These are phyloP conservation scores for Lepidocolaptes lacrymiger DNA, from an alignment of 2,797 vertebrate genomes.

Conservation along the genomic window DNA sequence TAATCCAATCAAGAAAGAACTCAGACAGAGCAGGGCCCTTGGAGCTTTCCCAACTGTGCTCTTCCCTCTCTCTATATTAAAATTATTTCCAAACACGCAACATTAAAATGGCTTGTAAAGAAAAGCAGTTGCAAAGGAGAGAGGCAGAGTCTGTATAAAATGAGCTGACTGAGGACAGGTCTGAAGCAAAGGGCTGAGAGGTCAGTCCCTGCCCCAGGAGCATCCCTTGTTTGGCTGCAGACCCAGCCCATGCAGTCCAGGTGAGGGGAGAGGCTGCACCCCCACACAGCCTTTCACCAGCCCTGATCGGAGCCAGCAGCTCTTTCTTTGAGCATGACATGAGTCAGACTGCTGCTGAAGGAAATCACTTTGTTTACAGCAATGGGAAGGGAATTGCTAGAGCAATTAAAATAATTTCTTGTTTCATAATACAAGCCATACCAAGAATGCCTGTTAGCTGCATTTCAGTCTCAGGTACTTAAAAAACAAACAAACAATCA, in stretches of 20 bases:
- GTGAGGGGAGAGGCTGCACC: background rate
- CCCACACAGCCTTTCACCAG: background rate
- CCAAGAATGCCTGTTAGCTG: slow-evolving; percentile 26
- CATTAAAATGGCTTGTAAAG: background rate
- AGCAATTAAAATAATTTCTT: slow-evolving; percentile 67
- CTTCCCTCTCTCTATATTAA: background rate
- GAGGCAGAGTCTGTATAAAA: background rate
- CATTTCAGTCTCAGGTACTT: slow-evolving; percentile 44
- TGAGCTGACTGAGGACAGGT: background rate
- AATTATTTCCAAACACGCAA: background rate
- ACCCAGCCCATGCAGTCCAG: rapidly evolving
- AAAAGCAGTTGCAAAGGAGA: background rate
- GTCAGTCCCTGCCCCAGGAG: background rate
- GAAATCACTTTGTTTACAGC: slow-evolving; percentile 28
- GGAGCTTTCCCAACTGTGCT: background rate
- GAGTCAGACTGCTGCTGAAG: slow-evolving; percentile 47
- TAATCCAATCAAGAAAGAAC: background rate
- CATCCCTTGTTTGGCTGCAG: background rate
- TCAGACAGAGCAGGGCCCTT: background rate
- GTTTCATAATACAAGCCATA: slow-evolving; percentile 43
- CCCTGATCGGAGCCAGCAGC: background rate
- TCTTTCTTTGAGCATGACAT: background rate
- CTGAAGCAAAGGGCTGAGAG: background rate
- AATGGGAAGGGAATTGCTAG: slow-evolving; percentile 38
- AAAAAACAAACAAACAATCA: slow-evolving; percentile 42